Base-by-base conservation (phyloP, 2,797 vertebrate genomes). In the Chelidonichthys spinosus region DNA sequence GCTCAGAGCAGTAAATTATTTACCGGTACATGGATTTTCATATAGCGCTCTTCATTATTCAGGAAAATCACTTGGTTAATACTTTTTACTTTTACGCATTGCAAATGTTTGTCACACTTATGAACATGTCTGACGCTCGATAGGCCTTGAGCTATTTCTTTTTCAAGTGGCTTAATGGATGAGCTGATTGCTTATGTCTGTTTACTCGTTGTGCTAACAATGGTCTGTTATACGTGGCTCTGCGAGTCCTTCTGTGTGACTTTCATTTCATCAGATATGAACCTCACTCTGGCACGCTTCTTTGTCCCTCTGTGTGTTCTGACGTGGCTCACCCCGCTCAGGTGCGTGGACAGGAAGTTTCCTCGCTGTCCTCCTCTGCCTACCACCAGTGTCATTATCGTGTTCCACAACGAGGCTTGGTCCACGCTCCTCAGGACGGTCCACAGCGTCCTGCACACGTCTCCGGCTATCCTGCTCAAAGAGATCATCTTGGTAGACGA, bases 341-440 rank as follows among this genome's bases (percentile, higher is more conserved):
- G 98, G 90, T 99, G 98, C 72, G 95, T 98, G 3, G 94, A 96
- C 42, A 97, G 95, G 78, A 97, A 93, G 82, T 99, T 97, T 90
- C 95, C 81, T 40, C 96, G 94, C 49, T 99, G 97, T 7, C 97
- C 97, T 0, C 84, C 93, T 0, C 94, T 99, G 25, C 97, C 96
- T 18, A 92, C 92, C 74, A 98, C 98, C 85, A 98, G 97, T 1
- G 95, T 99, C 15, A 87, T 99, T 80, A 98, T 99, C 3, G 97
- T 99, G 35, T 99, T 98, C 89, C 97, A 98, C 84, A 99, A 99
- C 0, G 97, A 99, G 85, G 97, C 97, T 32, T 98, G 97, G 97
- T 96, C 97, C 9, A 98, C 97, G 0, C 95, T 99, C 69, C 93
- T 99, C 68, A 95, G 97, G 46, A 98, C 97, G 0, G 97, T 99